Evolutionary conservation across 2,797 vertebrate species (phyloP), one percentile per base, ranked within the genome.

Genomic region (Melanotaenia boesemani): DNA sequence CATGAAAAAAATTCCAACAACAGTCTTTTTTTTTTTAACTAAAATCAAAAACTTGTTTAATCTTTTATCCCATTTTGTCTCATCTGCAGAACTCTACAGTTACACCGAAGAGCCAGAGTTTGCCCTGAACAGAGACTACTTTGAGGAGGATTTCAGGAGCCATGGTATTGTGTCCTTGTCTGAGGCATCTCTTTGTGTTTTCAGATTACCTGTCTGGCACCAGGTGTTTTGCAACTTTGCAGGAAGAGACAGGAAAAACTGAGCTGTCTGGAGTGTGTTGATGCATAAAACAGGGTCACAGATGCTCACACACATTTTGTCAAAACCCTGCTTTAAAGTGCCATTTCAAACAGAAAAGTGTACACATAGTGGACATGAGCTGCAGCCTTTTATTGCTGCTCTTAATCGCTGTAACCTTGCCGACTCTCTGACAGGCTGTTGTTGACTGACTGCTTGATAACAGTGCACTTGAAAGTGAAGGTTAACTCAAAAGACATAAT

Each of bases 21-120:
- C 39, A 13, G 1, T 6, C 1, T 9, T 24, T 52, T 52, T 55
- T 10, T 22, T 26, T 52, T 24, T 12, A 55, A 26, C 52, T 26
- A 55, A 26, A 55, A 55, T 13, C 50, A 55, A 28, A 24, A 5
- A 2, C 36, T 59, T 0, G 0, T 60, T 48, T 60, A 1, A 41
- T 24, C 20, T 74, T 13, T 72, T n/a, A 63, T 52, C 44, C 13
- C 46, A 0, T 36, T 54, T 15, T 55, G 5, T 78, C 69, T 13
- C 77, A 61, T 88, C 69, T 67, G 70, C 93, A 99, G 98, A 99
- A 91, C 92, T 99, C 41, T 99, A 97, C 92, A 99, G 98, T 89
- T 99, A 99, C 95, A 99, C 98, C 0, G 98, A 99, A 86, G 97
- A 97, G 83, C 95, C 94, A 0, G 98, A 99, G 89, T 97, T 98